Evolutionary conservation across 1,140 invertebrate species (phyloP).

Genomic region (Penaeus japonicus): DNA sequence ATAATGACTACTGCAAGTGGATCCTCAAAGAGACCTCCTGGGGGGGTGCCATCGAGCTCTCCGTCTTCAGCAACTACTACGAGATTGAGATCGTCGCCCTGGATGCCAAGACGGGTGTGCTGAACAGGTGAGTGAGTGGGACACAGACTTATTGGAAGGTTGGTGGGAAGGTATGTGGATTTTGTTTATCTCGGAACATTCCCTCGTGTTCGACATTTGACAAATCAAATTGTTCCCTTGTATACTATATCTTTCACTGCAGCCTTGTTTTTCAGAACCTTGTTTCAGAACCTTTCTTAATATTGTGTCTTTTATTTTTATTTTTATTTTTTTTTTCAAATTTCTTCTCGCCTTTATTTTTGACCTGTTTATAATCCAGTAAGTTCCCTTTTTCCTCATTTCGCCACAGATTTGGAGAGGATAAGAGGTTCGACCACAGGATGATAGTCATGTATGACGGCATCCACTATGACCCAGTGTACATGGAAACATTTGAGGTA

Average conservation of each 20-base stretch:
- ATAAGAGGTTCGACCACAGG: conserved; percentile 82
- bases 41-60: conserved; percentile 94
- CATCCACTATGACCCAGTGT: conserved; percentile 94
- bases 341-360: not conserved
- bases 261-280: too few relatives aligned
- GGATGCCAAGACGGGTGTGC: conserved; percentile 86
- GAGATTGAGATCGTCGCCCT: conserved; percentile 93
- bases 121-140: conserved; percentile 70
- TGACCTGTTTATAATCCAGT: not conserved
- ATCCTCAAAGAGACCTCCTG: conserved; percentile 76
- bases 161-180: not conserved
- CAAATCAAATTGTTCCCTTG: too few relatives aligned
- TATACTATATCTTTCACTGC: too few relatives aligned
- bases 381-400: not conserved
- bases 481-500: conserved; percentile 76
- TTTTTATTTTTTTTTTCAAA: too few relatives aligned
- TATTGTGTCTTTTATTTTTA: too few relatives aligned
- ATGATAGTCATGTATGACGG: conserved; percentile 95
- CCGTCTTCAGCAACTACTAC: conserved; percentile 88
- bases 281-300: too few relatives aligned
- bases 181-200: too few relatives aligned
- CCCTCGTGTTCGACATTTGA: too few relatives aligned
- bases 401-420: conserved; percentile 83
- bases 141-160: not conserved
- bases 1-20: conserved; percentile 87